Base-by-base conservation (phyloP, 2,797 vertebrate species). In the Rhabdomys pumilio region DNA sequence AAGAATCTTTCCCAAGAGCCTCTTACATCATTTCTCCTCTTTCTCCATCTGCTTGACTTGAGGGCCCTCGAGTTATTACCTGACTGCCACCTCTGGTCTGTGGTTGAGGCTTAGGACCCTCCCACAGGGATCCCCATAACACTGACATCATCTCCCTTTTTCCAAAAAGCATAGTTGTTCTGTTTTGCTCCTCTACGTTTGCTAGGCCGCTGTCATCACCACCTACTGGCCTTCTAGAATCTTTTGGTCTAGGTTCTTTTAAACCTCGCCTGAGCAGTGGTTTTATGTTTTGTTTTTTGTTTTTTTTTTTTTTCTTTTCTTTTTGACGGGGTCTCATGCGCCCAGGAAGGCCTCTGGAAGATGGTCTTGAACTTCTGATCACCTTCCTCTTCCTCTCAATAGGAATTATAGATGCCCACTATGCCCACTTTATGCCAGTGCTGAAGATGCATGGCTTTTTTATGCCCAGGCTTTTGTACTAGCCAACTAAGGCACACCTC, bases 21-120 rank as follows among this genome's bases (percentile, higher is more conserved):
- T 97, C 79, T 97, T 97, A 95, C 96, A 97, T 95, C 82, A 97
- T 55, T 89, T 97, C 89, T 94, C 94, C 92, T 93, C 88, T 97
- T 98, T 97, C 96, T 87, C 95, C 96, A 91, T 97, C 95, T 81
- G 41, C 89, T 96, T 76, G 82, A 91, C 94, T 94, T 95, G 69
- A 97, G 89, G 93, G 92, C 12, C 69, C 31, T 88, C 1, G 8
- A 59, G 59, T 59, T 20, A 38, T 97, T 98, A 92, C 97, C 73
- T 92, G 97, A 98, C 14, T 82, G 90, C 47, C 17, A 75, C 67
- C 95, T 96, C 63, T 93, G 82, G 41, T 61, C 90, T 97, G 92
- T 94, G 95, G 96, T 93, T 97, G 93, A 92, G 47, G 50, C 57
- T 89, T 81, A 69, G 65, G 83, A 38, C 72, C 44, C 31, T 93